A percentile compares a stretch with the other conserved stretches of the same genome.
These are phyloP conservation scores for Podarcis siculus DNA, from an alignment of 2,797 vertebrate species.

Conservation along the genomic window DNA sequence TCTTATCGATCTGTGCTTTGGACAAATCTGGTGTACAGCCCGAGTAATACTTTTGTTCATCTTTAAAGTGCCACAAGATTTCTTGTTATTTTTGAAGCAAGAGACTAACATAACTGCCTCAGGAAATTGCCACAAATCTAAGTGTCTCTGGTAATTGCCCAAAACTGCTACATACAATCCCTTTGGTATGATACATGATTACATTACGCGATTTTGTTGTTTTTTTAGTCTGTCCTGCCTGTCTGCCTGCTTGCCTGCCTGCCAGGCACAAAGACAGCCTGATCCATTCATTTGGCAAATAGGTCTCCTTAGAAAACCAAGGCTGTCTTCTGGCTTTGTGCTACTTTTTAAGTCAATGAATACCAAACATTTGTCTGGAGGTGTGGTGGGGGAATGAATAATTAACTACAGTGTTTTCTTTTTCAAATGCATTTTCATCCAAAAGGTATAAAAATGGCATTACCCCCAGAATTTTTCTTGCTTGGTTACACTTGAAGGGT, in stretches of 20 bases:
- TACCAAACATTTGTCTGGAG: slow-evolving; percentile 1
- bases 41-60: too few species aligned
- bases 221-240: background rate
- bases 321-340: background rate
- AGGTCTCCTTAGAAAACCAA: background rate
- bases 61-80: too few species aligned
- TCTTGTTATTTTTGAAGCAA: too few species aligned
- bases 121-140: background rate
- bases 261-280: background rate
- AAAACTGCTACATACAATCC: background rate
- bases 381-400: background rate
- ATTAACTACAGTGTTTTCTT: slow-evolving; percentile 11
- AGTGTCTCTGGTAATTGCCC: background rate
- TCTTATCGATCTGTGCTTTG: too few species aligned
- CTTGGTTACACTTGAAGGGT: slow-evolving; percentile 19
- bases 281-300: slow-evolving; percentile 1
- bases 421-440: background rate
- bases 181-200: background rate
- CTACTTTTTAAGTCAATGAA: slow-evolving; percentile 10
- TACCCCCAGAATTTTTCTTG: background rate
- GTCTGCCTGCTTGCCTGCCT: too few species aligned
- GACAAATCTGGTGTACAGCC: too few species aligned
- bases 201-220: background rate
- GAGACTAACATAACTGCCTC: background rate
- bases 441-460: background rate